These are phyloP conservation scores for Papilio gigon DNA, from an alignment of 2,888 invertebrate genomes.

Conservation along the genomic window DNA sequence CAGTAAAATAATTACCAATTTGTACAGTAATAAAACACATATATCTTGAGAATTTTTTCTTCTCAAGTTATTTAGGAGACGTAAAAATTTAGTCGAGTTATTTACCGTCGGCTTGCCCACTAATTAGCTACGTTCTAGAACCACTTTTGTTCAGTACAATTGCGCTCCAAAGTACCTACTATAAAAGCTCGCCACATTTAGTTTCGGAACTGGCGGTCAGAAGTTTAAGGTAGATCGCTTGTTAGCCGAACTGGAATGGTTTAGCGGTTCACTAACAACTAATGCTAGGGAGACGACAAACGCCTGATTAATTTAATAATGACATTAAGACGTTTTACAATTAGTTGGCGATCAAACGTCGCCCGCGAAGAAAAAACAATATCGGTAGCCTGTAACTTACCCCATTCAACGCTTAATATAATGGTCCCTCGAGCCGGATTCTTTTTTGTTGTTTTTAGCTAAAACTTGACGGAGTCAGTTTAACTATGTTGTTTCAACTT, in stretches of 20 bases:
- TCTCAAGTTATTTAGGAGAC: neutral
- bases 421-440: no score
- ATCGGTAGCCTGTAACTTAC: no score
- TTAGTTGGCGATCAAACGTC: no score
- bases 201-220: slow-evolving; percentile 25
- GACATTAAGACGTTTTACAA: no score
- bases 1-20: no score
- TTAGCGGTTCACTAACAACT: neutral
- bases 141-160: slow-evolving; percentile 5
- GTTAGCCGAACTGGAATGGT: neutral
- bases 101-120: slow-evolving; percentile 7
- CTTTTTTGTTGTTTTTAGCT: neutral
- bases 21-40: neutral
- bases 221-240: slow-evolving; percentile 12
- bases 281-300: no score
- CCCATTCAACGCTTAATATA: no score
- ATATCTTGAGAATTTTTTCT: neutral
- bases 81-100: neutral
- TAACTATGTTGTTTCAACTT: neutral
- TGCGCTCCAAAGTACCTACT: slow-evolving; percentile 6
- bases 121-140: slow-evolving; percentile 14
- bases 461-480: neutral
- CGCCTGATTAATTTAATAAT: neutral
- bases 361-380: no score
- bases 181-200: slow-evolving; percentile 18